Percentiles rank a stretch among this genome's conserved stretches.
Conservation (phyloP, 2,113 vertebrate genomes). For the Myotis yumanensis region DNA sequence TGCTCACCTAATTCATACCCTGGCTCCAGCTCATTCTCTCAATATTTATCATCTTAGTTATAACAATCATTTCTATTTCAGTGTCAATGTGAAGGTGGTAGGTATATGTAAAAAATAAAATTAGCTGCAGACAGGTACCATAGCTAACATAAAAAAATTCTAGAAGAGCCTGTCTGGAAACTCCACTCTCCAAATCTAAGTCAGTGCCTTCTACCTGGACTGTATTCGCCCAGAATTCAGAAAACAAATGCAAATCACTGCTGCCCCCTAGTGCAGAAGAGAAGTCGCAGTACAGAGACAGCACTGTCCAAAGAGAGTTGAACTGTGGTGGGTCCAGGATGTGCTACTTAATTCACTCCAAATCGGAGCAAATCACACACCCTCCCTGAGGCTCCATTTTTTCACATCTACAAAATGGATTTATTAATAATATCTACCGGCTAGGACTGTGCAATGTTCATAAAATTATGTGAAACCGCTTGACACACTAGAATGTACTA, state of each 20-base stretch:
- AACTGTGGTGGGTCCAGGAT: background rate
- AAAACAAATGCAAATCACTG: conserved; percentile 31
- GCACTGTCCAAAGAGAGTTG: background rate
- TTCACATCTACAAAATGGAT: background rate
- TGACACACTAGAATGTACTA: background rate
- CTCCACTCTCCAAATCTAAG: background rate
- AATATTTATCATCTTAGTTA: background rate
- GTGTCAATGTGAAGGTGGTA: background rate
- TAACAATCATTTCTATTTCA: background rate
- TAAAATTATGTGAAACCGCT: background rate
- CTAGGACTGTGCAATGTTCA: background rate
- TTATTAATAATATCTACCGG: background rate
- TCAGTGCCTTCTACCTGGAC: background rate
- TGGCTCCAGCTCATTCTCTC: background rate
- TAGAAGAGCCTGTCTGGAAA: background rate
- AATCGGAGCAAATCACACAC: background rate
- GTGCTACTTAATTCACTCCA: background rate
- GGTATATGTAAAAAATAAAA: background rate
- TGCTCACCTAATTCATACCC: background rate
- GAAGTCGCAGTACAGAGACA: background rate
- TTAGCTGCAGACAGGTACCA: background rate
- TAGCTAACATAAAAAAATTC: background rate
- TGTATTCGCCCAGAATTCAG: background rate
- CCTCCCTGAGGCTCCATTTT: background rate
- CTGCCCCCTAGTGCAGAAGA: conserved; percentile 65